phyloP scores from a whole-genome alignment of 2,888 invertebrate species.

The Glaucopsyche alexis region DNA sequence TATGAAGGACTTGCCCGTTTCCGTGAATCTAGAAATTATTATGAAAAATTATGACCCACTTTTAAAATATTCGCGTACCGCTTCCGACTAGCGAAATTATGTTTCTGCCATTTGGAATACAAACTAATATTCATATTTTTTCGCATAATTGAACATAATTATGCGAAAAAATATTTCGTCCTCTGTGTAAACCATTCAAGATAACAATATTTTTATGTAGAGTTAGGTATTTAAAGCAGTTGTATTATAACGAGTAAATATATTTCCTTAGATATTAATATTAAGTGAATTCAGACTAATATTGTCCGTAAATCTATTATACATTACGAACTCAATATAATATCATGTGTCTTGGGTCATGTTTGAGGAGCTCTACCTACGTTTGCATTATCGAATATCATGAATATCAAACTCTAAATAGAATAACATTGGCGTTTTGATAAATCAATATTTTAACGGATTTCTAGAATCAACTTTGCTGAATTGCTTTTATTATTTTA shows the following conservation, averaged over 20 bases:
- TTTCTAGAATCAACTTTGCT: neutral
- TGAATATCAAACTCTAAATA: neutral
- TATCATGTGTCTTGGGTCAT: neutral
- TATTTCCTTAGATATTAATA: no score
- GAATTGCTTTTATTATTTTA: neutral
- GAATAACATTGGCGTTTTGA: neutral
- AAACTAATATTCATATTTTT: constrained; percentile 4
- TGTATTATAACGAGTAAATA: no score
- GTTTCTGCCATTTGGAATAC: constrained; percentile 5
- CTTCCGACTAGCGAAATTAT: constrained; percentile 9
- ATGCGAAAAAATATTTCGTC: neutral
- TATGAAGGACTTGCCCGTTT: neutral
- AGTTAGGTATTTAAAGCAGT: no score
- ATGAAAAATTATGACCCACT: constrained; percentile 19
- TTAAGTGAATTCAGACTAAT: neutral
- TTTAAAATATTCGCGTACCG: constrained; percentile 13
- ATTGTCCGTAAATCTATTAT: neutral
- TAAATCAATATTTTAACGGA: neutral
- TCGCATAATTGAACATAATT: no score
- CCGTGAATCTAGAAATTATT: neutral
- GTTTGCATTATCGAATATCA: neutral
- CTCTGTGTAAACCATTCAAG: neutral
- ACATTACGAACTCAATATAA: neutral
- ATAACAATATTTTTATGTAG: no score
- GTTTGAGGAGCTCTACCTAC: neutral